A percentile compares a stretch with the other conserved stretches of the same genome.
phyloP scores from a whole-genome alignment of 1,140 invertebrate genomes.

The Bombyx mandarina region DNA sequence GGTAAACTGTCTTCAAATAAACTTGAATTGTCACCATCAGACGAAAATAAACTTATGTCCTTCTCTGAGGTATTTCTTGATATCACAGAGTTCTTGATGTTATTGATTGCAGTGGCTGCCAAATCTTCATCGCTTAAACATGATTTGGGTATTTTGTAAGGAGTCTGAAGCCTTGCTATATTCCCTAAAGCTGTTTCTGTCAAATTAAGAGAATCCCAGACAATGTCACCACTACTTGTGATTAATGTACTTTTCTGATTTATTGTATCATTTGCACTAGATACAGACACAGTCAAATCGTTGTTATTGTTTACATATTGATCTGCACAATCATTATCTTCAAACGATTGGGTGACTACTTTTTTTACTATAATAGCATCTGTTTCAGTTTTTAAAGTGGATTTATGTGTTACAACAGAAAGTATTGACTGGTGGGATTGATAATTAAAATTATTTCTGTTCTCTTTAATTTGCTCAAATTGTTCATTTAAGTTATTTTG shows the following conservation, averaged over 20 bases:
- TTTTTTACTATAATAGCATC: too few species aligned
- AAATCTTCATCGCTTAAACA: conserved; percentile 41
- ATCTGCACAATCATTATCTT: too few species aligned
- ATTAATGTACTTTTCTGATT: not conserved
- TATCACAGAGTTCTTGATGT: conserved; percentile 12
- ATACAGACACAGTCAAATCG: too few species aligned
- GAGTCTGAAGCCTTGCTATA: conserved; percentile 31
- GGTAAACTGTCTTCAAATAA: conserved; percentile 70
- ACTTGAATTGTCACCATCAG: conserved; percentile 52
- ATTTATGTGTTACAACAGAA: too few species aligned
- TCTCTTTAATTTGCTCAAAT: too few species aligned
- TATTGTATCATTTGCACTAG: too few species aligned
- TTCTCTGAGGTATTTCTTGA: conserved; percentile 26
- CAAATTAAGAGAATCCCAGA: conserved; percentile 51
- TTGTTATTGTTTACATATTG: too few species aligned
- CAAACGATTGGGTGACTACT: too few species aligned
- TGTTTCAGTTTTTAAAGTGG: too few species aligned
- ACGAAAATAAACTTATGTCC: conserved; percentile 56
- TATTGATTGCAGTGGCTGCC: conserved; percentile 10
- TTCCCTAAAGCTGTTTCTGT: conserved; percentile 36
- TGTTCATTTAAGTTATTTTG: too few species aligned
- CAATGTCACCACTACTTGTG: conserved; percentile 25
- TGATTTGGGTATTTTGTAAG: conserved; percentile 41
- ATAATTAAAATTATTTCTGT: too few species aligned
- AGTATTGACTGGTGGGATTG: too few species aligned